A percentile compares a stretch with the other conserved stretches of the same genome.
Conservation (phyloP, 1,140 invertebrate genomes). For the Ostrea denselamellosa region DNA sequence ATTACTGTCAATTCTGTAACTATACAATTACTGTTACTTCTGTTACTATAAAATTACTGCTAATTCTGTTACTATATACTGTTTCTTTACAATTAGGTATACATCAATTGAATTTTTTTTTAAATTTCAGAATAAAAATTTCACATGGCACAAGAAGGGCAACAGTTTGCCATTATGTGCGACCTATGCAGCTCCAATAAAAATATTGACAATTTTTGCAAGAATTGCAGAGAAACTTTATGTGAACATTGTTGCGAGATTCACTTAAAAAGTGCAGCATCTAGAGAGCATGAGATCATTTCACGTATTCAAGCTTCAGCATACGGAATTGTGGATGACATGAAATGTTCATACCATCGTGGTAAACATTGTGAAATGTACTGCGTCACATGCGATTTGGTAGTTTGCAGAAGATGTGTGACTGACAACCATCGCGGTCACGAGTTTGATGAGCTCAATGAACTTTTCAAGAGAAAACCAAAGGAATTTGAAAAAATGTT, state of each 20-base stretch:
- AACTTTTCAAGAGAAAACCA: constrained; percentile 24
- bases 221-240: constrained; percentile 18
- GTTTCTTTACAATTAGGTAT: too few species aligned
- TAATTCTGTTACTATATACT: too few species aligned
- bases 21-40: too few species aligned
- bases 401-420: constrained; percentile 31
- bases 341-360: not conserved
- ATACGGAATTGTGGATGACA: constrained; percentile 31
- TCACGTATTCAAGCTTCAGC: not conserved
- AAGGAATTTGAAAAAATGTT: constrained; percentile 20
- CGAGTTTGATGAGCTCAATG: constrained; percentile 3
- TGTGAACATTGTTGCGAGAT: not conserved
- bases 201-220: not conserved
- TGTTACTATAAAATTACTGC: too few species aligned
- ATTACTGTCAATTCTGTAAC: too few species aligned
- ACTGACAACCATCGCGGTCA: constrained; percentile 18
- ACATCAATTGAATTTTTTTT: too few species aligned
- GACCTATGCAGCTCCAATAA: not conserved
- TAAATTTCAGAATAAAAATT: not conserved
- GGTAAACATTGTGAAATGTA: constrained; percentile 2
- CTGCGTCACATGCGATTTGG: not conserved
- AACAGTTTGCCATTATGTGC: not conserved
- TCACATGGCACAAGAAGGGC: not conserved
- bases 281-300: constrained; percentile 2
- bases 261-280: not conserved